Evolutionary conservation across 2,797 vertebrate genomes (phyloP), one percentile per base, ranked within the genome.

Genomic region (Pelodytes ibericus): DNA sequence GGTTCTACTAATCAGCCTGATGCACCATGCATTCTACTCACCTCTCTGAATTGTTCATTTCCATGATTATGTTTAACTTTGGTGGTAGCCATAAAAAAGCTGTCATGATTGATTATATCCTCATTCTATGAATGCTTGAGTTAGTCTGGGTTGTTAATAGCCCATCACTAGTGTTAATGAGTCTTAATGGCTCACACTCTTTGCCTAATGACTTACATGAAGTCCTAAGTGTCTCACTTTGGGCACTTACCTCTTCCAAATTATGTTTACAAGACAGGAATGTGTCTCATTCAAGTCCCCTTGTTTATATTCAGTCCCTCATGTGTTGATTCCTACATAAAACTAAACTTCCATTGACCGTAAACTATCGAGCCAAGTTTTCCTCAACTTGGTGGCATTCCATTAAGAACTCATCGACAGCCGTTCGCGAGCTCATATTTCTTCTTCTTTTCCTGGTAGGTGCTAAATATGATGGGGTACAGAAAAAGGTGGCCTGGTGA

Each of bases 391-490:
- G 47, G 47, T 73, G 44, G 47, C 47, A 53, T 64, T 4, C 22
- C 57, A 79, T 68, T 61, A 72, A 67, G 31, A 77, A 25, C 41
- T 72, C 58, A 51, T 27, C 53, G 67, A 51, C 53, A 61, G 39
- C 58, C 25, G 24, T 5, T 4, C 25, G 47, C 18, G 25, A 70
- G 58, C n/a, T 77, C 67, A 71, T 77, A 44, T 71, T 58, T 36
- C 29, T 51, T 5, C 67, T 72, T 72, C 18, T 41, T 53, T 67
- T 27, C 44, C 64, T 62, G 59, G 58, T 72, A 79, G 64, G 64
- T 62, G 64, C 41, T 73, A 56, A 56, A 69, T 15, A 51, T 16
- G 30, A 56, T 56, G 66, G 47, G 2, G 26, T 69, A 36, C 22
- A 63, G 29, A 31, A 69, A 56, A 74, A 22, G 49, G 63, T 73